Evolutionary conservation across 2,888 invertebrate genomes (phyloP).

Genomic region (Alloscopus bannaensis): DNA sequence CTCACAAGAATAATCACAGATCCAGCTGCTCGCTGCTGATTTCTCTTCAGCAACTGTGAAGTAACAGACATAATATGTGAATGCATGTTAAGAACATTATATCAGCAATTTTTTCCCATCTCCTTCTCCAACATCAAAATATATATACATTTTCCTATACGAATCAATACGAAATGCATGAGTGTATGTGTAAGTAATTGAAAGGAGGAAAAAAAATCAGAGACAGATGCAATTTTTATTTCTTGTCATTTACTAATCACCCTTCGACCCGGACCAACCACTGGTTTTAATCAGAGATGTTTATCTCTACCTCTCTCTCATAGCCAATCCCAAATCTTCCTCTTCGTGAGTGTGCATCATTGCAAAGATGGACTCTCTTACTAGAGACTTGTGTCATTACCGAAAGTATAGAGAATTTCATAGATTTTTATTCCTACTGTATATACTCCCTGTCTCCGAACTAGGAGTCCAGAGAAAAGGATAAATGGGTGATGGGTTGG

Average conservation of each 20-base stretch:
- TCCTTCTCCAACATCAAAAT: background rate
- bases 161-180: constrained; percentile 13
- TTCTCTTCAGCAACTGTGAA: constrained; percentile 71
- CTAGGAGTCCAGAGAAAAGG: too few species aligned
- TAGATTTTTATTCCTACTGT: too few species aligned
- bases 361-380: too few species aligned
- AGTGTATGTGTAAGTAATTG: constrained; percentile 48
- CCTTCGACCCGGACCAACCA: constrained; percentile 69
- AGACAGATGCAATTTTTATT: constrained; percentile 69
- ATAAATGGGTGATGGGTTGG: constrained; percentile 17
- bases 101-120: constrained; percentile 10
- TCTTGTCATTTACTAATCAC: constrained; percentile 72
- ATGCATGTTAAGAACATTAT: constrained; percentile 5
- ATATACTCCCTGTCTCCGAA: too few species aligned
- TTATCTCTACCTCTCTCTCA: background rate
- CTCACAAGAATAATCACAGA: constrained; percentile 73
- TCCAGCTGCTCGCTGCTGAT: constrained; percentile 72
- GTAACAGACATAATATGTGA: constrained; percentile 12
- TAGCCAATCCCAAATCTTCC: constrained; percentile 31
- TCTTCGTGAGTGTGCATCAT: too few species aligned
- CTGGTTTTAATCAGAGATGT: constrained; percentile 69
- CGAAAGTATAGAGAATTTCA: too few species aligned
- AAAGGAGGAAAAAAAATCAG: constrained; percentile 50
- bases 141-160: constrained; percentile 15
- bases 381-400: too few species aligned